A percentile compares a stretch with the other conserved stretches of the same genome.
Conservation (phyloP, 2,888 invertebrate species). For the Pardosa pseudoannulata region DNA sequence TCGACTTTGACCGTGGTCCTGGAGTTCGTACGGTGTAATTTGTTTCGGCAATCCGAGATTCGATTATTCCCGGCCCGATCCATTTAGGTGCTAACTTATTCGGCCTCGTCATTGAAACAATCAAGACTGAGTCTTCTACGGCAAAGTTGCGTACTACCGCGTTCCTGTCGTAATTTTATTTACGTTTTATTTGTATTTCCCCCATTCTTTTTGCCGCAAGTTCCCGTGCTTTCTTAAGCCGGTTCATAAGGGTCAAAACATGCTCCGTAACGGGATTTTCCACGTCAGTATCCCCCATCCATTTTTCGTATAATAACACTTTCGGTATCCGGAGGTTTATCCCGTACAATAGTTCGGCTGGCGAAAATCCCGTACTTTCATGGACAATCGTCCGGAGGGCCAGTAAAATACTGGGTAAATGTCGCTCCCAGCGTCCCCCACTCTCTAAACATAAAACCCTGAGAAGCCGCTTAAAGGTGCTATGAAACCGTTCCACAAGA, state of each 20-base stretch:
- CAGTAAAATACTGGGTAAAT: too few species aligned
- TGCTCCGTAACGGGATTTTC: too few species aligned
- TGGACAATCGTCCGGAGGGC: too few species aligned
- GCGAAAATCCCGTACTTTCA: too few species aligned
- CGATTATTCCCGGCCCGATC: constrained; percentile 1
- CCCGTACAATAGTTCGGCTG: constrained; percentile 39
- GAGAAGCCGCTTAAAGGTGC: too few species aligned
- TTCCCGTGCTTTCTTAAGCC: constrained; percentile 27
- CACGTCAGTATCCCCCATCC: too few species aligned
- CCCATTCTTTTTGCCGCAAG: background rate
- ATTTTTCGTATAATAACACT: constrained; percentile 22
- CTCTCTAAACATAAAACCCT: too few species aligned
- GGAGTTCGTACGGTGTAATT: constrained; percentile 3
- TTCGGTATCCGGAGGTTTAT: constrained; percentile 25
- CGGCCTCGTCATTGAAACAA: background rate
- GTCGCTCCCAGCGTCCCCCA: too few species aligned
- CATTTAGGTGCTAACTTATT: constrained; percentile 29
- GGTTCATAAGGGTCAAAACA: too few species aligned
- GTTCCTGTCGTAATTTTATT: constrained; percentile 17
- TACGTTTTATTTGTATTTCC: background rate
- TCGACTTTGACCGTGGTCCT: background rate
- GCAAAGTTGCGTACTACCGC: constrained; percentile 20
- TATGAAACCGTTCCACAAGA: too few species aligned
- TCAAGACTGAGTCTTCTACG: constrained; percentile 11
- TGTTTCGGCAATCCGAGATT: background rate